phyloP scores from a whole-genome alignment of 2,888 invertebrate species.

The Resseliella maxima region DNA sequence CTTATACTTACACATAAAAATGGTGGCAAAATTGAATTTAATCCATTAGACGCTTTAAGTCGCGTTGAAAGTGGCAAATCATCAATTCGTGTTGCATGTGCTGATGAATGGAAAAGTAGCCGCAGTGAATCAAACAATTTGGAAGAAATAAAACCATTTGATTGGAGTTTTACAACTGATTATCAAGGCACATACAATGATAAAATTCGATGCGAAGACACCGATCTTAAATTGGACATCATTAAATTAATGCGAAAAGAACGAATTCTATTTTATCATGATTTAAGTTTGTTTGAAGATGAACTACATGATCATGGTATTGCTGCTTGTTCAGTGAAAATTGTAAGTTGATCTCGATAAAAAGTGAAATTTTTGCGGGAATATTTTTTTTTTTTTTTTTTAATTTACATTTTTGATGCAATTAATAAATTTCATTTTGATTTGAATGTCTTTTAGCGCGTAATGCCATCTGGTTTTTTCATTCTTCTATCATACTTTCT shows the following conservation, averaged over 20 bases:
- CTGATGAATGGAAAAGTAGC: conserved; percentile 91
- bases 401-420: conserved; percentile 53
- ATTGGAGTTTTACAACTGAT: conserved; percentile 97
- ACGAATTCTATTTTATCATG: conserved; percentile 93
- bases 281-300: conserved; percentile 95
- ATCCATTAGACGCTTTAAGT: conserved; percentile 89
- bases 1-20: conserved; percentile 77
- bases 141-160: conserved; percentile 88
- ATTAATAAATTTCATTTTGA: too few relatives aligned
- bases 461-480: conserved; percentile 95
- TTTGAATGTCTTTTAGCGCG: conserved; percentile 80
- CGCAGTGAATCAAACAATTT: conserved; percentile 76
- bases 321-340: conserved; percentile 89
- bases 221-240: conserved; percentile 84
- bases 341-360: conserved; percentile 75
- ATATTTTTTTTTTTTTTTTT: neutral
- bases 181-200: conserved; percentile 85
- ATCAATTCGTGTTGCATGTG: conserved; percentile 86
- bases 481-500: conserved; percentile 90
- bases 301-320: conserved; percentile 98
- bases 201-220: conserved; percentile 71
- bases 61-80: conserved; percentile 80
- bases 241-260: conserved; percentile 90
- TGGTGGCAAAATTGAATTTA: conserved; percentile 82
- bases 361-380: neutral